Conservation (phyloP, 2,113 vertebrate genomes). For the Phaethon lepturus region DNA sequence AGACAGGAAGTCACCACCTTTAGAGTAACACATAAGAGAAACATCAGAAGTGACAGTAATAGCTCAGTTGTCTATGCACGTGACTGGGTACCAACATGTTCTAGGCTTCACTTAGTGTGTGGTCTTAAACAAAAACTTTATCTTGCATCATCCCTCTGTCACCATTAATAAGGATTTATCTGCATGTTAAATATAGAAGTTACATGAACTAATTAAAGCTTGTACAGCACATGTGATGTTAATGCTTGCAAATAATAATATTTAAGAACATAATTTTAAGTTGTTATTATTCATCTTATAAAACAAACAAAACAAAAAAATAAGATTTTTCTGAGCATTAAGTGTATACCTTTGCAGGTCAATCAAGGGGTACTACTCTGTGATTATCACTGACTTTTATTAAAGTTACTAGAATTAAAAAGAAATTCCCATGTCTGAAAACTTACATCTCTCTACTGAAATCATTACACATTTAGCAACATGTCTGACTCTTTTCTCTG, state of each 20-base stretch:
- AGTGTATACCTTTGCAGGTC: background rate
- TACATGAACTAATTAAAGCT: background rate
- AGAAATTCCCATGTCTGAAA: background rate
- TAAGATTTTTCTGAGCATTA: background rate
- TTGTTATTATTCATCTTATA: background rate
- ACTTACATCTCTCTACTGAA: background rate
- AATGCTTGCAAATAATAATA: constrained; percentile 4
- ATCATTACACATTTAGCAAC: background rate
- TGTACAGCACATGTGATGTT: background rate
- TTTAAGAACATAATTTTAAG: background rate
- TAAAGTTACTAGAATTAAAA: background rate
- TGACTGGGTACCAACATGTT: background rate
- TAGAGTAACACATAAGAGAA: background rate
- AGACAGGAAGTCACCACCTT: background rate
- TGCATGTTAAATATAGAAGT: background rate
- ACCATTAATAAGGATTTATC: constrained; percentile 10
- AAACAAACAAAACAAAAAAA: background rate
- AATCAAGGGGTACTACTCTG: background rate
- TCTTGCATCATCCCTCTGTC: background rate
- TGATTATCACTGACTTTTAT: background rate
- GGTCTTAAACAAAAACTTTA: background rate
- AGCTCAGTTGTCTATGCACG: background rate
- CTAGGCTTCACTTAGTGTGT: background rate
- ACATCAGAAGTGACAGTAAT: background rate
- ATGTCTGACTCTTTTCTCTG: background rate